Conservation (phyloP, 2,797 vertebrate genomes). For the Melanitta fusca region DNA sequence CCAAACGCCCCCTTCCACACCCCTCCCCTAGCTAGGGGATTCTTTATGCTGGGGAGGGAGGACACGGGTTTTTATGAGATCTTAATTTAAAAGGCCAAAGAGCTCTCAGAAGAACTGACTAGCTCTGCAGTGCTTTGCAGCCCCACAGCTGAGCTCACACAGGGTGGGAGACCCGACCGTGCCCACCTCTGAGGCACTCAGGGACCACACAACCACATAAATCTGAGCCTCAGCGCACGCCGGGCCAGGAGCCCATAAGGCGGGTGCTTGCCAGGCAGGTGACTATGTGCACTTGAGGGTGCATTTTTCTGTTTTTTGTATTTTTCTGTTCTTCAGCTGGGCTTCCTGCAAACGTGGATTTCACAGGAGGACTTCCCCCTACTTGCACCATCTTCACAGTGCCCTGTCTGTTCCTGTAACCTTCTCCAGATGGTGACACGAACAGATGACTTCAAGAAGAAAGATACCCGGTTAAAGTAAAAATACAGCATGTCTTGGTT, state of each 20-base stretch:
- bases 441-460: neutral
- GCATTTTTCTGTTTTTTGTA: too few relatives aligned
- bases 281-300: fast-evolving
- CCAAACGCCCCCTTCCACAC: fast-evolving
- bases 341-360: fast-evolving
- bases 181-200: neutral
- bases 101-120: fast-evolving
- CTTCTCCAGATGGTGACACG: neutral
- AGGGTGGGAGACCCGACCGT: neutral
- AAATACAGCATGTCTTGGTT: neutral
- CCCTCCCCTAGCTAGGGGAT: neutral
- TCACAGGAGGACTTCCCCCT: fast-evolving
- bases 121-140: neutral
- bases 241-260: neutral
- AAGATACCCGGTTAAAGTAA: neutral
- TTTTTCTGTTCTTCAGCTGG: neutral
- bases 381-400: neutral
- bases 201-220: neutral
- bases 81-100: neutral
- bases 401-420: neutral
- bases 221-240: neutral
- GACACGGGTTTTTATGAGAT: too few relatives aligned
- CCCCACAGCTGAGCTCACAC: neutral
- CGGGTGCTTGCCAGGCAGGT: fast-evolving
- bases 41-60: neutral